These are phyloP conservation scores for Drosophila fuyamai DNA, from an alignment of 1,140 invertebrate species.

Conservation along the genomic window DNA sequence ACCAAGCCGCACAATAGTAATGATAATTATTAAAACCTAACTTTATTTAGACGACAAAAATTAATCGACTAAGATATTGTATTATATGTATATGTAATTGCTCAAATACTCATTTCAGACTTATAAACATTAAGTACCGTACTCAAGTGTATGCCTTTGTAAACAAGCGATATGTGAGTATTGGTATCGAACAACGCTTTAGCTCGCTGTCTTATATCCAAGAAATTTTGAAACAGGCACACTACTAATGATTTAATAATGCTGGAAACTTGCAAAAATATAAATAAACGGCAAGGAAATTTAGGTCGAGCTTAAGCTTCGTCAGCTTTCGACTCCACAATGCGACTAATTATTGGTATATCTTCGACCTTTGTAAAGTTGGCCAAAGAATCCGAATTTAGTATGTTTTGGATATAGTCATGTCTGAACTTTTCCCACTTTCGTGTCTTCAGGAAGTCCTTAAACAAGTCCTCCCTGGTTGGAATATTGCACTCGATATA, in stretches of 20 bases:
- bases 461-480: conserved; percentile 84
- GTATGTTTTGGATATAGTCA: conserved; percentile 74
- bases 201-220: not conserved
- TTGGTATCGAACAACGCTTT: not conserved
- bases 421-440: conserved; percentile 86
- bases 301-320: not conserved
- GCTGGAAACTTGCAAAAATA: conserved; percentile 5
- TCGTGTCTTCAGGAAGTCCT: conserved; percentile 85
- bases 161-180: not conserved
- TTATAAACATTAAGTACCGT: not conserved
- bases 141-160: not conserved
- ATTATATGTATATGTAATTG: not conserved
- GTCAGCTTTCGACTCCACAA: conserved; percentile 57
- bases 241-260: conserved; percentile 6
- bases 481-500: conserved; percentile 86
- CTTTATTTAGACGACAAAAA: no score
- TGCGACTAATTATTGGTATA: conserved; percentile 73
- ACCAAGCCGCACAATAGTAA: no score
- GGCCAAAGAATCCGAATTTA: conserved; percentile 7
- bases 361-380: conserved; percentile 59
- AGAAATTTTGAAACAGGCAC: not conserved
- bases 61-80: not conserved
- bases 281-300: conserved; percentile 6
- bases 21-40: no score
- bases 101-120: not conserved